These are phyloP conservation scores for Erpetoichthys calabaricus DNA, from an alignment of 2,797 vertebrate genomes.

Conservation along the genomic window DNA sequence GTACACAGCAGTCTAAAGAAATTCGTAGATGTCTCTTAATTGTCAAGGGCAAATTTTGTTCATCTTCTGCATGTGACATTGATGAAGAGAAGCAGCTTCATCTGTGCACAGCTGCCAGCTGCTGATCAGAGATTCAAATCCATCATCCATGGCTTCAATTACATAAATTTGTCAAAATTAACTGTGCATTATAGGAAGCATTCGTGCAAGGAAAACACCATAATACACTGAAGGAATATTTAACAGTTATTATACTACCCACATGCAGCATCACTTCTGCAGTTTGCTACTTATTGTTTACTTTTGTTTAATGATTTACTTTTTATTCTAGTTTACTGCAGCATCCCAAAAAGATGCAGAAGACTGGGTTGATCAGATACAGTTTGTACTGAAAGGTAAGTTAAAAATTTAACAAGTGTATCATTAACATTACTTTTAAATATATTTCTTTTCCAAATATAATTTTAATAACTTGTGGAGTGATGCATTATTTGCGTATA, in stretches of 20 bases:
- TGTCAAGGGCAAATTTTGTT: constrained; percentile 70
- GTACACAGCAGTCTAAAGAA: constrained; percentile 60
- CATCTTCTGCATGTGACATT: constrained; percentile 67
- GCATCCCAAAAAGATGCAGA: constrained; percentile 75
- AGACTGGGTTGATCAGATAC: constrained; percentile 84
- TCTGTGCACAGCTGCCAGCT: constrained; percentile 68
- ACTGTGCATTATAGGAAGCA: constrained; percentile 67
- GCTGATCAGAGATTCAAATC: constrained; percentile 68
- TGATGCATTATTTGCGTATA: too few species aligned
- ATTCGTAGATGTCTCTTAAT: constrained; percentile 70
- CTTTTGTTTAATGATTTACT: constrained; percentile 22
- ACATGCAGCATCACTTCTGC: constrained; percentile 18
- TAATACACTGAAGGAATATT: constrained; percentile 56
- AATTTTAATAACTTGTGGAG: too few species aligned
- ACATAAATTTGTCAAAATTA: constrained; percentile 75
- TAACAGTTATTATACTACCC: constrained; percentile 36
- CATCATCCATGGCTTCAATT: constrained; percentile 69
- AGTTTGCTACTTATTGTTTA: constrained; percentile 27
- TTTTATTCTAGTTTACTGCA: constrained; percentile 73
- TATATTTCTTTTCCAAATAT: too few species aligned
- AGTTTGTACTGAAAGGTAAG: constrained; percentile 81
- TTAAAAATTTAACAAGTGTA: neutral
- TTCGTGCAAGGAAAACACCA: constrained; percentile 63
- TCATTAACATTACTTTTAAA: neutral
- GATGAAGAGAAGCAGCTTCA: constrained; percentile 70